Base-by-base conservation (phyloP, 1,140 invertebrate species). In the Euglossa dilemma region DNA sequence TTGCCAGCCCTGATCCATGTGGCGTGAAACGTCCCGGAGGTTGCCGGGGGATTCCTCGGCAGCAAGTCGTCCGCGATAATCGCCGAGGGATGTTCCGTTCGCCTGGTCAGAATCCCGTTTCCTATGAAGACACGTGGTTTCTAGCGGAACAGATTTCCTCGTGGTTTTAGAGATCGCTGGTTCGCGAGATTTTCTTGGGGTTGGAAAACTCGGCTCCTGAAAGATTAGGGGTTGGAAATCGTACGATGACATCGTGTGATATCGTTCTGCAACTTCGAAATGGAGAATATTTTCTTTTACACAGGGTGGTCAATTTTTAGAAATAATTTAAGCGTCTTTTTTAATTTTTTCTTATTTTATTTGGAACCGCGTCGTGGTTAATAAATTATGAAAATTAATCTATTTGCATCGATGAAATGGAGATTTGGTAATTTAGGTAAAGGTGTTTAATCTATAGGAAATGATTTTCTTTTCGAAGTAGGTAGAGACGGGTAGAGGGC, bases 351-450 rank as follows among this genome's bases (percentile, higher is more conserved):
- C 36, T 36, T 36, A 36, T 36, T 36, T 36, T 36, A 36, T 36
- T 36, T 36, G 36, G 36, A 36, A 36, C 1, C 4, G 4, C 4
- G 36, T 2, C 1, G 36, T 36, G 36, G 36, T 36, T 36, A 36
- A 36, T 36, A 4, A 36, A 36, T 36, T 36, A 36, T 36, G 1
- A 36, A 4, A 36, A 36, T 4, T 4, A 36, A 1, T 1, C 36
- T 4, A 36, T 36, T 36, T 36, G 36, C 36, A 36, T 36, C n/a
- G n/a, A n/a, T 36, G 36, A 36, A 36, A 2, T 36, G 36, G 4
- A 85, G 63, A 85, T 83, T 90, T 86, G 85, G 90, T 92, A 89
- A 92, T 92, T 92, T 90, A 86, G 83, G 73, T 91, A 93, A 88
- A 91, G 84, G 83, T 75, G 83, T 73, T 54, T 43, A 23, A 61